Conservation (phyloP, 2,888 invertebrate genomes). For the Pseudanteris insignis region DNA sequence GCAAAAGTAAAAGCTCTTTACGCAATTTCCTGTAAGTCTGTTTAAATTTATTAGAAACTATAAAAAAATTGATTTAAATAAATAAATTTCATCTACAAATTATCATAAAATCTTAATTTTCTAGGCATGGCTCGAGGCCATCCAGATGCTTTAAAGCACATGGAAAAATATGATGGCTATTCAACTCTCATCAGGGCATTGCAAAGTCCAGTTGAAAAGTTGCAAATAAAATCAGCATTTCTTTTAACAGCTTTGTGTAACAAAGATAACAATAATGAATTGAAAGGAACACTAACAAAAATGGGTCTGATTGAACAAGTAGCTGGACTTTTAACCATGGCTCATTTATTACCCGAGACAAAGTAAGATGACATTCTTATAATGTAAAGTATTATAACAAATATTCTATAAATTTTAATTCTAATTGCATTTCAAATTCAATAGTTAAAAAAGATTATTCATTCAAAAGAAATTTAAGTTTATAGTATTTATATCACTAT, state of each 20-base stretch:
- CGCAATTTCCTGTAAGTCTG: conserved; percentile 75
- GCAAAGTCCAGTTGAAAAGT: conserved; percentile 69
- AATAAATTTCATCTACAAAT: too few species aligned
- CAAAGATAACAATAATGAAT: conserved; percentile 51
- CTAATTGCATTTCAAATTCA: too few species aligned
- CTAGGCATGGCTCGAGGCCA: conserved; percentile 75
- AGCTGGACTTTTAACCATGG: conserved; percentile 53
- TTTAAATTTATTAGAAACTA: too few species aligned
- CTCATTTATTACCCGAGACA: conserved; percentile 53
- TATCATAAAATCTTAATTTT: too few species aligned
- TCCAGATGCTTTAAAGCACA: conserved; percentile 70
- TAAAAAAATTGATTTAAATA: too few species aligned
- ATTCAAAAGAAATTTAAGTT: too few species aligned
- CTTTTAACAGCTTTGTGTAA: conserved; percentile 73
- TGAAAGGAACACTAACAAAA: conserved; percentile 57
- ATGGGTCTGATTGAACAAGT: conserved; percentile 63
- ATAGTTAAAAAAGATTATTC: too few species aligned
- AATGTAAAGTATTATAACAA: too few species aligned
- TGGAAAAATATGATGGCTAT: conserved; percentile 75
- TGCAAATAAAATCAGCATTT: conserved; percentile 79
- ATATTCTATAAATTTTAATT: too few species aligned
- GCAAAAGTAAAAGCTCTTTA: conserved; percentile 78
- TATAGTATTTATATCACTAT: too few species aligned
- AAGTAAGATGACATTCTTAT: conserved; percentile 49
- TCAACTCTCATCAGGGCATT: conserved; percentile 72